phyloP scores from a whole-genome alignment of 2,797 vertebrate genomes.

The Anguilla marmorata region DNA sequence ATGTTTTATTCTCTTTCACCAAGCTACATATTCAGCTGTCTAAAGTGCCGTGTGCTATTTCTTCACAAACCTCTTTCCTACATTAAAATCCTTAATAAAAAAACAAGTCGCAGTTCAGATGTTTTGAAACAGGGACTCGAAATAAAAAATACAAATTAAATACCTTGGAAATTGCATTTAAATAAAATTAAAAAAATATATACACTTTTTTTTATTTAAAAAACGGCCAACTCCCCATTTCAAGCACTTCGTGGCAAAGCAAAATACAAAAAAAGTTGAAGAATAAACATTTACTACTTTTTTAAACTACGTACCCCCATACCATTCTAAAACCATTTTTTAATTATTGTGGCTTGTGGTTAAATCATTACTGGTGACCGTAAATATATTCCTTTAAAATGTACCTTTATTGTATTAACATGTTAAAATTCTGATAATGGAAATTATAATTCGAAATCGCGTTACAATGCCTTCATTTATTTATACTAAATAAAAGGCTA shows the following conservation, averaged over 20 bases:
- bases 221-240: background rate
- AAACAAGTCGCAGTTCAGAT: background rate
- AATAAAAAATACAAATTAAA: too few species aligned
- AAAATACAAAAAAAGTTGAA: background rate
- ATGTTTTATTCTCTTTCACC: background rate
- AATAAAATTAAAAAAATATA: background rate
- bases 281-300: background rate
- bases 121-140: background rate
- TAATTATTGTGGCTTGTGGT: too few species aligned
- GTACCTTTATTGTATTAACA: background rate
- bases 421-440: background rate
- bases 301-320: too few species aligned
- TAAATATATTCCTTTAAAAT: background rate
- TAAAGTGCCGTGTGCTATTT: background rate
- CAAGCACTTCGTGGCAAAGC: background rate
- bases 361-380: background rate
- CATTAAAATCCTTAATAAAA: background rate
- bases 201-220: background rate
- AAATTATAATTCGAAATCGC: background rate
- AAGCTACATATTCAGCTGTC: background rate
- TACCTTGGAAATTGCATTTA: too few species aligned
- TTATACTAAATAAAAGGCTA: background rate
- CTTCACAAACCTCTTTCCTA: background rate
- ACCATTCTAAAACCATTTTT: too few species aligned
- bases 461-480: background rate